Evolutionary conservation across 2,113 vertebrate species (phyloP), one percentile per base, ranked within the genome.

Genomic region (Pimephales promelas): DNA sequence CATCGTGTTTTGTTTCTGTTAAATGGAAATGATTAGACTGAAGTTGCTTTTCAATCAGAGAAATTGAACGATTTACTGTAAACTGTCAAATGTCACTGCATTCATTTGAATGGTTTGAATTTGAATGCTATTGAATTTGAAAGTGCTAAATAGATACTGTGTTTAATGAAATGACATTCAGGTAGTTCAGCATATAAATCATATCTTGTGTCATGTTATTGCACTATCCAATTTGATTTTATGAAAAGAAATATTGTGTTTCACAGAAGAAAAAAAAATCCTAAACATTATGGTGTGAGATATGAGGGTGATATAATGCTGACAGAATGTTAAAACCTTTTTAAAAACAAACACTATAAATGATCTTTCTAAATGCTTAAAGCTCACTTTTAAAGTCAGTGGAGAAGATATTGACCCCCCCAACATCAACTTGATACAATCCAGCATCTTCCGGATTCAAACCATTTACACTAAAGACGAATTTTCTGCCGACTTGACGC

Each of bases 351-450:
- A 54, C 52, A 22, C 16, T 18, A 52, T 7, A 8, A 22, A 54
- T 54, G 3, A 20, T 54, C 6, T 22, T 54, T 54, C 6, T 54
- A 22, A 54, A 54, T 54, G 13, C 8, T 82, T 24, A 2, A 70
- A 47, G 14, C 84, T 78, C 90, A 98, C 97, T 78, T 57, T 94
- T 93, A 40, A 94, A 90, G 7, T 96, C 95, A 0, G 97, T 97
- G 18, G 96, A 95, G 92, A 97, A 98, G 72, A 98, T 75, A 36
- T 94, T 95, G 0, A 94, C 86, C 0, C 95, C 95, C 81, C 96
- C 95, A 83, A 97, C 92, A 86, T 91, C 92, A 82, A 98, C 92
- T 89, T 96, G 95, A 86, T 97, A 98, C 10, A 97, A 4, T 13
- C 96, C 97, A 1, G 95, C 94, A 22, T 98, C 97, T 31, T 97